Conservation (phyloP, 2,888 invertebrate genomes). For the Netelia fuscicornis region DNA sequence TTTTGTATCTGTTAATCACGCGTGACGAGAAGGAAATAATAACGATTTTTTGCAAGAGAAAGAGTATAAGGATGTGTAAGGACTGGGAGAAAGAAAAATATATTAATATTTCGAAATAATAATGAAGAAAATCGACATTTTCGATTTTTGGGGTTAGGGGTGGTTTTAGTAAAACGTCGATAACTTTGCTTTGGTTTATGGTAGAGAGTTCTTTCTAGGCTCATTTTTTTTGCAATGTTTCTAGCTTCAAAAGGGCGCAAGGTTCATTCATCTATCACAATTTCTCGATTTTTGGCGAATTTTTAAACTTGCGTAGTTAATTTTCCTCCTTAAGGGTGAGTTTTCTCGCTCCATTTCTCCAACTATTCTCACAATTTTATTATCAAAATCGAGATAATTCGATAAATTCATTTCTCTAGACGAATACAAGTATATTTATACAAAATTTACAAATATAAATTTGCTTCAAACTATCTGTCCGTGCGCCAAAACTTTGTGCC, state of each 20-base stretch:
- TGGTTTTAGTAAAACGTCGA: neutral
- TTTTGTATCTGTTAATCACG: neutral
- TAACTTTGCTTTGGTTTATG: neutral
- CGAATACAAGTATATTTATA: no score
- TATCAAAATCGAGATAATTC: neutral
- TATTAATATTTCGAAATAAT: no score
- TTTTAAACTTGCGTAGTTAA: neutral
- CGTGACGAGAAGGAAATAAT: neutral
- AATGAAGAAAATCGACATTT: neutral
- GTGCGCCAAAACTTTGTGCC: no score
- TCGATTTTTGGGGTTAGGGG: neutral
- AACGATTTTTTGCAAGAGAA: neutral
- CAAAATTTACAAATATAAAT: no score
- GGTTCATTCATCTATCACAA: neutral
- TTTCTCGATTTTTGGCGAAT: slow-evolving; percentile 7
- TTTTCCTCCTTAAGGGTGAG: neutral
- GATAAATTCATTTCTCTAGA: neutral
- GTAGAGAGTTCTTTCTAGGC: no score
- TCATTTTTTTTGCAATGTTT: neutral
- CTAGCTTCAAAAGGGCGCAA: neutral
- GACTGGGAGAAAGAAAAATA: neutral
- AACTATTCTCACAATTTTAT: neutral
- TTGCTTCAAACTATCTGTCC: no score
- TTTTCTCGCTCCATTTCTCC: neutral
- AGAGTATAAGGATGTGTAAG: neutral